Conservation (phyloP, 2,888 invertebrate genomes). For the Drosophila buzzatii region DNA sequence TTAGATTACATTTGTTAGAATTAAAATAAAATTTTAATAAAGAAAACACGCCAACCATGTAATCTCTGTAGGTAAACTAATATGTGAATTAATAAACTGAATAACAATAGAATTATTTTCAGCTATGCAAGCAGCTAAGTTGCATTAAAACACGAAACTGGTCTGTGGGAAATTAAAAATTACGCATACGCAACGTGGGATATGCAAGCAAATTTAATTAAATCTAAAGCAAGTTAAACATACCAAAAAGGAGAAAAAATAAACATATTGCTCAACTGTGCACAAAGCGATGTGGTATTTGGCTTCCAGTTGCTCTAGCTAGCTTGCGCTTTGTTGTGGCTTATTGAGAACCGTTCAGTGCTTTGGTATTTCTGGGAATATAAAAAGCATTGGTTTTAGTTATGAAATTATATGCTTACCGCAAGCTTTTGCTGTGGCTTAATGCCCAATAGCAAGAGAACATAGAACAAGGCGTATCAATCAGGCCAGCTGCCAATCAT, state of each 20-base stretch:
- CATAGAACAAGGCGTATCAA: conserved; percentile 42
- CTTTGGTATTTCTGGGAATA: conserved; percentile 47
- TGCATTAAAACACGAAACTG: conserved; percentile 1
- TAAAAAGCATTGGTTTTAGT: conserved; percentile 31
- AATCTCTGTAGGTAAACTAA: neutral
- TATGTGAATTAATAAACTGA: neutral
- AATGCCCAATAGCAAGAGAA: conserved; percentile 40
- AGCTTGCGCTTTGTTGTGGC: conserved; percentile 71
- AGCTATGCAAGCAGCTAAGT: neutral
- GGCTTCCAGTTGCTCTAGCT: conserved; percentile 25
- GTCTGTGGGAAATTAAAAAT: conserved; percentile 21
- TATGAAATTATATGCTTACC: conserved; percentile 66
- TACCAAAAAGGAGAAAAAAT: neutral
- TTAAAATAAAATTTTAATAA: neutral
- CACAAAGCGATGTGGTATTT: conserved; percentile 34
- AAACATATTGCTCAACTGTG: conserved; percentile 23
- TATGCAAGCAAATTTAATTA: conserved; percentile 6
- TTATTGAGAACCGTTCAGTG: conserved; percentile 26
- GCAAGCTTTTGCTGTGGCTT: conserved; percentile 75
- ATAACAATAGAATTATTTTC: neutral
- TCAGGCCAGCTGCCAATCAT: conserved; percentile 34
- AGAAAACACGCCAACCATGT: too few relatives aligned
- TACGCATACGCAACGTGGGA: conserved; percentile 27
- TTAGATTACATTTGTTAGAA: neutral
- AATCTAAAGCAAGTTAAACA: neutral